Percentiles rank a stretch among this genome's conserved stretches.
These are phyloP conservation scores for Papilio polyxenes DNA, from an alignment of 1,140 invertebrate genomes.

Conservation along the genomic window DNA sequence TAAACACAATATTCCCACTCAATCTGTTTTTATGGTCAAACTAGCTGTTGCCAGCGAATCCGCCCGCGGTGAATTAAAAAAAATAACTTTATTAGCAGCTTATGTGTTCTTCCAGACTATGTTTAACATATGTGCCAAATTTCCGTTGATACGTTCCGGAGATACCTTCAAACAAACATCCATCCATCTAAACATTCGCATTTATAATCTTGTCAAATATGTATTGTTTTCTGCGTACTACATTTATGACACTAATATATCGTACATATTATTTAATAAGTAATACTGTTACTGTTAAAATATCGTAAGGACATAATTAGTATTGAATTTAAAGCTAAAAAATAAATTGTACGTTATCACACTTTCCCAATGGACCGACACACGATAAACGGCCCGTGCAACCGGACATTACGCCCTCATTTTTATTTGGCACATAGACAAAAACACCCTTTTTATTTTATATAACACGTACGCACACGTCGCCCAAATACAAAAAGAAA, in stretches of 20 bases:
- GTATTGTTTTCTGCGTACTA: too few relatives aligned
- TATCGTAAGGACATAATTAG: neutral
- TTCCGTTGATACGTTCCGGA: too few relatives aligned
- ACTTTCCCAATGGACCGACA: constrained; percentile 42
- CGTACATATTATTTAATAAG: too few relatives aligned
- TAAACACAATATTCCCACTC: neutral
- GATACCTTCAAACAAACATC: too few relatives aligned
- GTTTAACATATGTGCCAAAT: too few relatives aligned
- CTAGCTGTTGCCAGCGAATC: too few relatives aligned
- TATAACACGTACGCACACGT: constrained; percentile 65
- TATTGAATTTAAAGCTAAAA: neutral
- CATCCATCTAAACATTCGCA: too few relatives aligned
- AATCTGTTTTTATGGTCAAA: neutral
- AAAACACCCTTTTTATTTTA: constrained; percentile 79
- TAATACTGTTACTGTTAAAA: neutral
- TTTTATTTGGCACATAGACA: constrained; percentile 81
- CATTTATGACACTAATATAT: too few relatives aligned
- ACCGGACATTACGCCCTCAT: constrained; percentile 78
- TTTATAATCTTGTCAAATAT: too few relatives aligned
- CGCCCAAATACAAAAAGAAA: constrained; percentile 46
- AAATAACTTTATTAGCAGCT: too few relatives aligned
- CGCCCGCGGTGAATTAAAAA: too few relatives aligned
- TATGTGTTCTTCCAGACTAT: too few relatives aligned
- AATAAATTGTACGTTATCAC: constrained; percentile 44
- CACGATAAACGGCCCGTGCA: constrained; percentile 74